A percentile compares a stretch with the other conserved stretches of the same genome.
phyloP scores from a whole-genome alignment of 2,888 invertebrate genomes.

The Drosophila maculinotata region DNA sequence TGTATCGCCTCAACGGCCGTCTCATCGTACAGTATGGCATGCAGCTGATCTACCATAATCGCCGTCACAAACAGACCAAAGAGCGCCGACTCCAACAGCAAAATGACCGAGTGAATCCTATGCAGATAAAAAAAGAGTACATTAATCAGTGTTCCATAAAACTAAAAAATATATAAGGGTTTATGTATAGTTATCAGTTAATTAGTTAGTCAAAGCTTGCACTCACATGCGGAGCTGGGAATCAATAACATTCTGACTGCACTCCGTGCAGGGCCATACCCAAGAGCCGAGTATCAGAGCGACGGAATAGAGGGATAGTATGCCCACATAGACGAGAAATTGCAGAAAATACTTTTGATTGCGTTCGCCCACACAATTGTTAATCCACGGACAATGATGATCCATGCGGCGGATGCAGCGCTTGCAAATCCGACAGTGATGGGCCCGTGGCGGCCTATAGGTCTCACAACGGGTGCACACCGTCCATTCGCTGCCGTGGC shows the following conservation, averaged over 20 bases:
- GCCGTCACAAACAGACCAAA: conserved; percentile 95
- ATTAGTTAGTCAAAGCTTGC: not conserved
- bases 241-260: conserved; percentile 88
- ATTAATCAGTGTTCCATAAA: not conserved
- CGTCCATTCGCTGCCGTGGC: conserved; percentile 90
- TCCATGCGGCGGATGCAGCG: conserved; percentile 88
- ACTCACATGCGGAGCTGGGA: conserved; percentile 92
- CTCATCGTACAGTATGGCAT: conserved; percentile 93
- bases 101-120: conserved; percentile 93
- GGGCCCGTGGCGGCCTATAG: conserved; percentile 92
- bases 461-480: conserved; percentile 90
- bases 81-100: conserved; percentile 92
- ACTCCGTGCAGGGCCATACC: conserved; percentile 89
- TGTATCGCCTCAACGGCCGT: conserved; percentile 93
- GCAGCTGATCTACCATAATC: conserved; percentile 94
- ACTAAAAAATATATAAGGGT: no score
- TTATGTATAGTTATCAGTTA: no score
- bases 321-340: conserved; percentile 92
- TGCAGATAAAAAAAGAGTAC: not conserved
- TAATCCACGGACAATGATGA: conserved; percentile 95
- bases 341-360: conserved; percentile 97
- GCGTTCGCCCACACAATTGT: conserved; percentile 96
- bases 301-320: conserved; percentile 88
- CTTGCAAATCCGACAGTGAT: conserved; percentile 95
- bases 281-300: conserved; percentile 90